Conservation (phyloP, 2,888 invertebrate species). For the Eledona agricola region DNA sequence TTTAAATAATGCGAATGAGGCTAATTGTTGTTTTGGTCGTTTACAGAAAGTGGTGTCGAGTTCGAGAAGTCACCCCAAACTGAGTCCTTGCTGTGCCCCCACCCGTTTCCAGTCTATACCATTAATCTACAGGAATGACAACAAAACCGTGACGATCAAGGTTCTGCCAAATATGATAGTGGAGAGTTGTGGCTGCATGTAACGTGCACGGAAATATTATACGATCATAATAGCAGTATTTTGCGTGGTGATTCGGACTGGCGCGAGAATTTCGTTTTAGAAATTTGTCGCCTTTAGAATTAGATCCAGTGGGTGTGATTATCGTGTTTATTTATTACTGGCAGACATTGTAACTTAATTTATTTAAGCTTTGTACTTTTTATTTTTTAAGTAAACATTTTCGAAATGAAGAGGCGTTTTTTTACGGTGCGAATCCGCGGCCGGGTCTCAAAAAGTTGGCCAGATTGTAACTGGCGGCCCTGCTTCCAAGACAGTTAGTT, state of each 20-base stretch:
- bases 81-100: constrained; percentile 87
- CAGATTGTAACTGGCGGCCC: constrained; percentile 43
- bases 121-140: constrained; percentile 81
- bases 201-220: constrained; percentile 38
- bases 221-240: constrained; percentile 33
- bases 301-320: constrained; percentile 13
- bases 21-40: constrained; percentile 28
- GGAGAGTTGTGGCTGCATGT: constrained; percentile 91
- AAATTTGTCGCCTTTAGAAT: constrained; percentile 18
- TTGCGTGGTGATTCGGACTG: constrained; percentile 10
- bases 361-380: constrained; percentile 16
- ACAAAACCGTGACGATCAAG: constrained; percentile 80
- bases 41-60: constrained; percentile 77
- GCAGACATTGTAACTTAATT: constrained; percentile 19
- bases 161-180: constrained; percentile 89
- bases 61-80: constrained; percentile 67
- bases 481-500: constrained; percentile 40
- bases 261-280: constrained; percentile 23
- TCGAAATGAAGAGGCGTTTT: constrained; percentile 1
- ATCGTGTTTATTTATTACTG: constrained; percentile 25
- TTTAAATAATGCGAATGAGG: neutral
- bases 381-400: constrained; percentile 26
- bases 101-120: constrained; percentile 83
- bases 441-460: constrained; percentile 41
- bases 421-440: constrained; percentile 15